Base-by-base conservation (phyloP, 2,888 invertebrate species). In the Allophyes oxyacanthae region DNA sequence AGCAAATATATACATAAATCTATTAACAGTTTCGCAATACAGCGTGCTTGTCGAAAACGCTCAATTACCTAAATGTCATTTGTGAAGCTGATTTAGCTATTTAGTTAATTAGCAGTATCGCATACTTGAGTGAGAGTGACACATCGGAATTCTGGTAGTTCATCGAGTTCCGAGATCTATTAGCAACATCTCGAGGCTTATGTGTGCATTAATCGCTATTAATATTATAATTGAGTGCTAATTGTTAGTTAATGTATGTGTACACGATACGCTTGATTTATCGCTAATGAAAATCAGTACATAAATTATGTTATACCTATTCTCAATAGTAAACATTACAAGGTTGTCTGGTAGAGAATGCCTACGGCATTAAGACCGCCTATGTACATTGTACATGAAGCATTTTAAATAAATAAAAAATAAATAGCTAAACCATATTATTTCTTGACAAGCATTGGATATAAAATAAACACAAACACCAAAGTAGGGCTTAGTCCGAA, bases 131-230 rank as follows among this genome's bases (percentile, higher is more conserved):
- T 60, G 74, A 62, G 57, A 67, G 62, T 60, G 74, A 62, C 72
- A 72, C 62, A 61, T 65, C 69, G 72, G 79, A 86, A 86, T 86
- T 82, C 85, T 84, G 70, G 73, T 69, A 77, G 79, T 80, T 82
- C 78, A 83, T 84, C 78, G 83, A 70, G 72, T 85, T 75, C 81
- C 76, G 77, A 76, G 77, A 79, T 83, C 83, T 87, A 87, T 88
- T 88, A 85, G 79, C 55, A 70, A 78, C 78, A 81, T 81, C 81
- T 82, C 72, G 74, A 70, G 59, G 73, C 49, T 33, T 33, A 51
- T 71, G 51, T 61, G 57, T 55, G 54, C 43, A 75, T 79, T 73
- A 75, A 79, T 78, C 49, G 57, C 66, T 65, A 73, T 76, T 81
- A 78, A 79, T 79, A 77, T 75, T 80, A 76, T 78, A 82, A 83